Base-by-base conservation (phyloP, 2,888 invertebrate genomes). In the Pachliopta kotzebuea region DNA sequence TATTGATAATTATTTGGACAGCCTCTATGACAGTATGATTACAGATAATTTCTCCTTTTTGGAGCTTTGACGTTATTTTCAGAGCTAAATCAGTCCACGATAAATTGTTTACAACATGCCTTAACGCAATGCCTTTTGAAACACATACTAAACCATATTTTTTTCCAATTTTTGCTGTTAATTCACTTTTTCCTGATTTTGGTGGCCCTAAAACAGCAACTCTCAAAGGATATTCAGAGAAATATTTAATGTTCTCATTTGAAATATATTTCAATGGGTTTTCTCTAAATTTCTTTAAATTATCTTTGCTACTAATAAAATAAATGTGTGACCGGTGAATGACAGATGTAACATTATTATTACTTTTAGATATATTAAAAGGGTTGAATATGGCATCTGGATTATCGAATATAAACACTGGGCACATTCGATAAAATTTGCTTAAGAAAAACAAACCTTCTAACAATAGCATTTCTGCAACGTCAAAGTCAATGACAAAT, bases 341-440 rank as follows among this genome's bases (percentile, higher is more conserved):
- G 9, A 94, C 84, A 0, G 95, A 91, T 79, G 81, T 93, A 21
- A 94, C 73, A 53, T 86, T 81, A 55, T 81, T 80, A 49, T 78
- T 84, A 29, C 76, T 74, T 73, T 88, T 90, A 60, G 79, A 75
- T 14, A 91, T 81, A 63, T 86, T 80, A 75, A 88, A 94, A 73
- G 92, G 87, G 74, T 93, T 86, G 23, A 74, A 86, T 63, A 94
- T 76, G 0, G 91, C 83, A 62, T 86, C 77, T 50, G 87, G 81
- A 67, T 92, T 85, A 71, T 93, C 88, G 73, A 77, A 88, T 58
- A 94, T 83, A 72, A 93, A 92, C 0, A 95, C 94, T 0, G 95
- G 95, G 76, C 95, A 95, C 73, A 93, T 90, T 62, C 92, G 89
- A 24, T 93, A 92, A 78, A 94, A 95, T 70, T 92, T 92, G 76